Evolutionary conservation across 2,797 vertebrate species (phyloP).

Genomic region (Danio aesculapii): DNA sequence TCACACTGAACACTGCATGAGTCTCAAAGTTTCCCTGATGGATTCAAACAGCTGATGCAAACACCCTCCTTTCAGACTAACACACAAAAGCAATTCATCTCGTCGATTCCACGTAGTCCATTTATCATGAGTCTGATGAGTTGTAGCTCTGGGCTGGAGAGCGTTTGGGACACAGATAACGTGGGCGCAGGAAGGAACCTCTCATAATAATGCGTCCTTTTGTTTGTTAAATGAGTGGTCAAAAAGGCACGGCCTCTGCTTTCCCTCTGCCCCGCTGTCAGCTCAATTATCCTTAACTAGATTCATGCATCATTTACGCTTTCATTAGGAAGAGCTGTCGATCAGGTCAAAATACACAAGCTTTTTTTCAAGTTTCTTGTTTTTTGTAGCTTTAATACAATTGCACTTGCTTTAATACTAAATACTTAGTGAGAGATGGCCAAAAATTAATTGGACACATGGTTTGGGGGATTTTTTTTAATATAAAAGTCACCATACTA

Average conservation of each 20-base stretch:
- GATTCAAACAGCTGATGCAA: not conserved
- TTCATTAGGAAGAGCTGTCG: slow-evolving; percentile 14
- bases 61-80: slow-evolving; percentile 3
- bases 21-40: not conserved
- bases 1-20: not conserved
- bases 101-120: slow-evolving; percentile 2
- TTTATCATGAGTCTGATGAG: slow-evolving; percentile 43
- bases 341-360: not conserved
- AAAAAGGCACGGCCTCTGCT: slow-evolving; percentile 35
- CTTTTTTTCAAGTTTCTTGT: no score
- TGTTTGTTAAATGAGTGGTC: slow-evolving; percentile 40
- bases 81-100: slow-evolving; percentile 4
- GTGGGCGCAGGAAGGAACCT: slow-evolving; percentile 34
- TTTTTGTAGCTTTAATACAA: no score
- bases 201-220: slow-evolving; percentile 39
- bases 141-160: slow-evolving; percentile 47
- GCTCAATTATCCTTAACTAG: not conserved
- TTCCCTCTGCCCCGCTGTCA: slow-evolving; percentile 16
- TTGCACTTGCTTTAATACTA: no score
- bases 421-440: not conserved
- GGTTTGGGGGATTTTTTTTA: no score
- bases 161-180: slow-evolving; percentile 21
- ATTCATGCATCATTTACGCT: slow-evolving; percentile 1
- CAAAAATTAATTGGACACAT: no score
- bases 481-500: no score